Conservation (phyloP, 2,113 vertebrate genomes). For the Ceyx cyanopectus region DNA sequence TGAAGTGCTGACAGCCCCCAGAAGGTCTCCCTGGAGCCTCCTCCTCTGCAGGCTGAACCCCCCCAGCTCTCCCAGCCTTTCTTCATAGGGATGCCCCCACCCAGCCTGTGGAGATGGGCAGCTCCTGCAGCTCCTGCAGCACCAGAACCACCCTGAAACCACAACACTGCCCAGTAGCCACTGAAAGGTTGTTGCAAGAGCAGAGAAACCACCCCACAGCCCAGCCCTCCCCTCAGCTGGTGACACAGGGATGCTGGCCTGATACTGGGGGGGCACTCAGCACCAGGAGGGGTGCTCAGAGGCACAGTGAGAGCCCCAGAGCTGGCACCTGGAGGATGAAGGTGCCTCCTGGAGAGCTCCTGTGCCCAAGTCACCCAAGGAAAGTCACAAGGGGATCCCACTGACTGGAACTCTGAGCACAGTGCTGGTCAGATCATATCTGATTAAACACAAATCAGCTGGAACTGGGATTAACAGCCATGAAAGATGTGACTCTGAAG, state of each 20-base stretch:
- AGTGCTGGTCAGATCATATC: accelerated
- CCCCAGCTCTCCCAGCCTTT: not conserved
- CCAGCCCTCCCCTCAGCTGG: not conserved
- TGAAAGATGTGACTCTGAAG: not conserved
- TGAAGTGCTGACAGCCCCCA: not conserved
- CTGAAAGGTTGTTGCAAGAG: not conserved
- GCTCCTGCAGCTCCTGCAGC: not conserved
- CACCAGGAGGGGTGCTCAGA: accelerated
- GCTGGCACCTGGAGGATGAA: not conserved
- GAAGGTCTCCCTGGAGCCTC: not conserved
- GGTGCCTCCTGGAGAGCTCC: not conserved
- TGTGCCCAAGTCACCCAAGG: not conserved
- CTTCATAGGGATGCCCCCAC: not conserved
- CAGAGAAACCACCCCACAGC: not conserved
- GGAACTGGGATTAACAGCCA: not conserved
- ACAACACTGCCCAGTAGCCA: accelerated
- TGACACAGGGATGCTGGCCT: accelerated
- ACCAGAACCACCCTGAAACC: not conserved
- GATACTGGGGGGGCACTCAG: not conserved
- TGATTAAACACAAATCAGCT: not conserved
- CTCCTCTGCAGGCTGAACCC: not conserved
- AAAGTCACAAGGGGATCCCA: not conserved
- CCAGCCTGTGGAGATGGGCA: accelerated
- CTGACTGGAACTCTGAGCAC: not conserved
- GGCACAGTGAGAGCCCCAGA: not conserved